Evolutionary conservation across 2,113 vertebrate genomes (phyloP).

Genomic region (Podarcis muralis): DNA sequence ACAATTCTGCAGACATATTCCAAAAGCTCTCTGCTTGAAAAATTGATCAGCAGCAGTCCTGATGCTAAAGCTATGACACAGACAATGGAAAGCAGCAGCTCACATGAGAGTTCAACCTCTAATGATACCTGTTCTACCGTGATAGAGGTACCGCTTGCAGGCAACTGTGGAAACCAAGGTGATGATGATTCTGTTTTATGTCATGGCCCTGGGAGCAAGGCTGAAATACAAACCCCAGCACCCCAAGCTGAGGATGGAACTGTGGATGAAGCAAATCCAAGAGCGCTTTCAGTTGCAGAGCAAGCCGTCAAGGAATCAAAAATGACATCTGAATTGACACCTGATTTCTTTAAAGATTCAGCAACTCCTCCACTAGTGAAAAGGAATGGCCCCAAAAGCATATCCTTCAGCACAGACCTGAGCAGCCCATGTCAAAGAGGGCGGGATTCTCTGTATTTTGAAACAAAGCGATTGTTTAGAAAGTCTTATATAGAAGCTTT

Average conservation of each 20-base stretch:
- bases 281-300: neutral
- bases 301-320: neutral
- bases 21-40: slow-evolving; percentile 60
- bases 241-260: neutral
- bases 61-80: slow-evolving; percentile 70
- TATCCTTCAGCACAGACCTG: slow-evolving; percentile 75
- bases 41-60: slow-evolving; percentile 69
- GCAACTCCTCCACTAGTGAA: slow-evolving; percentile 17
- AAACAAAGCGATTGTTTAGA: slow-evolving; percentile 80
- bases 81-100: slow-evolving; percentile 78
- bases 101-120: slow-evolving; percentile 57
- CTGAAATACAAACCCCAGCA: neutral
- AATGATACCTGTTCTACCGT: slow-evolving; percentile 68
- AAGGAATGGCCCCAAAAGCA: slow-evolving; percentile 57
- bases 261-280: neutral
- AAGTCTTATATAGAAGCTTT: slow-evolving; percentile 88
- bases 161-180: neutral
- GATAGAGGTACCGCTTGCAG: slow-evolving; percentile 63
- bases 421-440: slow-evolving; percentile 71
- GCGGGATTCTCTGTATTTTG: slow-evolving; percentile 72
- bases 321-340: neutral
- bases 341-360: neutral
- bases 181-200: neutral
- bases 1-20: slow-evolving; percentile 72
- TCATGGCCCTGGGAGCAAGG: neutral